These are phyloP conservation scores for Drosophila macrospina DNA, from an alignment of 2,888 invertebrate genomes.

Conservation along the genomic window DNA sequence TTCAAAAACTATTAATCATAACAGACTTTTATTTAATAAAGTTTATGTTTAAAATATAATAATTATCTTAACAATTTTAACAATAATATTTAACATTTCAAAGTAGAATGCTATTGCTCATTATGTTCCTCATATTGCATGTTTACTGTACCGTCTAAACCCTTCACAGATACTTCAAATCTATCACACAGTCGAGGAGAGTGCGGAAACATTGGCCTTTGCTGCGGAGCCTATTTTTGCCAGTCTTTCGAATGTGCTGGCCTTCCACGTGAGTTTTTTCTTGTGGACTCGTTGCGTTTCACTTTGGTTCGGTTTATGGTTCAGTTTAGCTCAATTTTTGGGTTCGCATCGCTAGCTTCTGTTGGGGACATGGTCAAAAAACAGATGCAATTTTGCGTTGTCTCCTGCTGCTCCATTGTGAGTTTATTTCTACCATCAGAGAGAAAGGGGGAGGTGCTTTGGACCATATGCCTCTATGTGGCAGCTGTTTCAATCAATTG, in stretches of 20 bases:
- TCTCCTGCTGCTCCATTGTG: constrained; percentile 46
- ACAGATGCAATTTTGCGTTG: constrained; percentile 69
- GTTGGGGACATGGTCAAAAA: constrained; percentile 34
- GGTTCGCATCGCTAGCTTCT: background rate
- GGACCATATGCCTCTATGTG: constrained; percentile 42
- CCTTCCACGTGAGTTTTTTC: constrained; percentile 89
- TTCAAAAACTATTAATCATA: no score
- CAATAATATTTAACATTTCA: no score
- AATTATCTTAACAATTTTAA: no score
- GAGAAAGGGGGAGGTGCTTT: background rate
- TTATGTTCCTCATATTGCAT: background rate
- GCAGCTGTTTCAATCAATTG: constrained; percentile 42
- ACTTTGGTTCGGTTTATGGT: constrained; percentile 2
- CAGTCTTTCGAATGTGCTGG: constrained; percentile 95
- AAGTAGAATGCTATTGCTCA: background rate
- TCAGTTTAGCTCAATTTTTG: background rate
- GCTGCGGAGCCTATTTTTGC: constrained; percentile 96
- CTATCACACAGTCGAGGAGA: constrained; percentile 92
- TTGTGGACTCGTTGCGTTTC: constrained; percentile 17
- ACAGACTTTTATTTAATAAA: no score
- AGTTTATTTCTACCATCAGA: constrained; percentile 6
- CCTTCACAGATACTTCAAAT: constrained; percentile 87
- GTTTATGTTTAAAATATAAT: no score
- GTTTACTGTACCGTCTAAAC: background rate
- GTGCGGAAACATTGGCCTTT: constrained; percentile 95